Evolutionary conservation across 37 sponge, comb jelly and placozoan species (phyloP), one percentile per base, ranked within the genome.

Genomic region (Cliona cf. orientalis): DNA sequence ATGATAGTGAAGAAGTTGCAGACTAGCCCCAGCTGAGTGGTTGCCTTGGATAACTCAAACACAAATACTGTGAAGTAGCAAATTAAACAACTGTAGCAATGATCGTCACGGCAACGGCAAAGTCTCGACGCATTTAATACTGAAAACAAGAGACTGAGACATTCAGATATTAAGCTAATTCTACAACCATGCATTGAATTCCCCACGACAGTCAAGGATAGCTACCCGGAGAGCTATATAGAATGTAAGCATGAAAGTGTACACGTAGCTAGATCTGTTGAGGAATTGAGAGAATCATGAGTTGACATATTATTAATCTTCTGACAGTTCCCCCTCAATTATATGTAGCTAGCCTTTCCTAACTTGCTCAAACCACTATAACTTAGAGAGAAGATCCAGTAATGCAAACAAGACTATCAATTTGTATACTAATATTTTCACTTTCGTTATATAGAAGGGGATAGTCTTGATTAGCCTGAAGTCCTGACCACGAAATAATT

Each of bases 1-100:
- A 58, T 25, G 2, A 91, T 79, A 14, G 92, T 77, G 73, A 86
- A 78, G n/a, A 83, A 46, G 78, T 91, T 91, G 59, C 84, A 86
- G 34, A 91, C 39, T 1, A 91, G 25, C 23, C 92, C 92, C 7
- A 91, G 88, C 17, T 62, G 39, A 23, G 33, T 78, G 11, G 80
- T 65, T 5, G 43, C 37, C 5, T 41, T 25, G 61, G 3, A 23
- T 12, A 69, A 36, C 21, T 87, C 88, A 4, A 22, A 40, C 0
- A 46, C 72, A 0, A 91, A 1, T 21, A 58, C 17, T 9, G 44
- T 21, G 28, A 25, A 66, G 63, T 79, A 87, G 61, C 57, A 58
- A 29, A n/a, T n/a, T n/a, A n/a, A n/a, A 63, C 19, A 4, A 87
- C 62, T 1, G 72, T 63, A 17, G 67, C 11, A 34, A 86, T 75